phyloP scores from a whole-genome alignment of 2,113 vertebrate species.

The Gnathonemus echidnorhynchus region DNA sequence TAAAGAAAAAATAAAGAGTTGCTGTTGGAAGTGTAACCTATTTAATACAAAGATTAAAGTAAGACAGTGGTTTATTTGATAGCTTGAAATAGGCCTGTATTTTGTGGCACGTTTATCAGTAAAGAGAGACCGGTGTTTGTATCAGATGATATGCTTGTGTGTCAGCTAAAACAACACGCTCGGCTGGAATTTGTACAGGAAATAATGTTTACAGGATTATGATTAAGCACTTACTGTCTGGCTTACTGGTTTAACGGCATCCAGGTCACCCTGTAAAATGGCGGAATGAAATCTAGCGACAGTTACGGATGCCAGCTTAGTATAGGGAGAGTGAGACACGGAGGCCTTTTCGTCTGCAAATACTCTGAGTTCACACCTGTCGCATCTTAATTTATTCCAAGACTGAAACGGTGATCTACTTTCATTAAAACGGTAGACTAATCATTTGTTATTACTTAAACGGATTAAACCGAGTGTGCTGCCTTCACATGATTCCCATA shows the following conservation, averaged over 20 bases:
- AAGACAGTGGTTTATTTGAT: neutral
- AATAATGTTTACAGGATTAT: neutral
- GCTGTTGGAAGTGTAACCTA: neutral
- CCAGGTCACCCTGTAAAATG: slow-evolving; percentile 12
- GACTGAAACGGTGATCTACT: neutral
- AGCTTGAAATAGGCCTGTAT: neutral
- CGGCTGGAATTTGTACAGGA: neutral
- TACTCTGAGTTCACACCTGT: neutral
- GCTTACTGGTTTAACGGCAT: neutral
- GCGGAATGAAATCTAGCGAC: neutral
- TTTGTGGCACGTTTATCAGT: neutral
- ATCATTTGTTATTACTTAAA: no score
- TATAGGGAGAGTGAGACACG: neutral
- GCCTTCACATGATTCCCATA: neutral
- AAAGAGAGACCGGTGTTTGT: neutral
- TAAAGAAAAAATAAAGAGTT: neutral
- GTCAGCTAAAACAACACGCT: neutral
- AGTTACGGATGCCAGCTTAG: neutral
- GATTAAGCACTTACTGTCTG: neutral
- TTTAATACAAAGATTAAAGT: neutral
- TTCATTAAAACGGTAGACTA: neutral
- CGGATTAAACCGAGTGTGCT: neutral
- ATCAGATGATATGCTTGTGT: neutral
- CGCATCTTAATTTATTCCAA: neutral
- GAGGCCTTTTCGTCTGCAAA: neutral